Base-by-base conservation (phyloP, 2,113 vertebrate species). In the Pantherophis guttatus region DNA sequence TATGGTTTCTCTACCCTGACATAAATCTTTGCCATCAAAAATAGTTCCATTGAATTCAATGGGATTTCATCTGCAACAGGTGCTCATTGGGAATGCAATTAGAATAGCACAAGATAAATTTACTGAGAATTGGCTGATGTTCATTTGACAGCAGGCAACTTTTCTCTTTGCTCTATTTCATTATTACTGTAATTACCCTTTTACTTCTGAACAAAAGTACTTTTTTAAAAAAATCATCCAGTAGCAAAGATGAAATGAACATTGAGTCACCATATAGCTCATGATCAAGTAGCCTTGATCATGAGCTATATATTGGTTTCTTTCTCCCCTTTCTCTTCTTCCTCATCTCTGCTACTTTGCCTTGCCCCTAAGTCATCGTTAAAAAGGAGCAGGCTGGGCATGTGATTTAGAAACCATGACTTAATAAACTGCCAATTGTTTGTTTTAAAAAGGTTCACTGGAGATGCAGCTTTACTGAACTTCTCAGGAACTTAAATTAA, bases 401-500 rank as follows among this genome's bases (percentile, higher is more conserved):
- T 89, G 91, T 93, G 92, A 44, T 91, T 94, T 10, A 50, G 89
- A 55, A 10, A 91, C 90, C 89, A 95, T 93, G 91, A 91, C 85
- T 91, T 94, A 89, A 94, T 92, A 93, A 90, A 93, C 95, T 70
- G 90, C 87, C 62, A 90, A 88, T 11, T 89, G 15, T 55, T 91
- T 88, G 19, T 50, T 62, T 59, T 65, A 54, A 59, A 94, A 94
- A 94, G 92, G 44, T 12, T 86, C 0, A 48, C 52, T 92, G 59
- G 48, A 91, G 21, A 89, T 86, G 75, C 58, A n/a, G 8, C 88
- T 94, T 92, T 91, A 93, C 65, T 92, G 92, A 89, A 57, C 53
- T 94, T 87, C 93, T 5, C 19, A 13, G 92, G 91, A 39, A 89
- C 86, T 91, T 95, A 90, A 93, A 95, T 92, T 95, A 91, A 94